phyloP scores from a whole-genome alignment of 2,113 vertebrate species.

The Etheostoma spectabile region DNA sequence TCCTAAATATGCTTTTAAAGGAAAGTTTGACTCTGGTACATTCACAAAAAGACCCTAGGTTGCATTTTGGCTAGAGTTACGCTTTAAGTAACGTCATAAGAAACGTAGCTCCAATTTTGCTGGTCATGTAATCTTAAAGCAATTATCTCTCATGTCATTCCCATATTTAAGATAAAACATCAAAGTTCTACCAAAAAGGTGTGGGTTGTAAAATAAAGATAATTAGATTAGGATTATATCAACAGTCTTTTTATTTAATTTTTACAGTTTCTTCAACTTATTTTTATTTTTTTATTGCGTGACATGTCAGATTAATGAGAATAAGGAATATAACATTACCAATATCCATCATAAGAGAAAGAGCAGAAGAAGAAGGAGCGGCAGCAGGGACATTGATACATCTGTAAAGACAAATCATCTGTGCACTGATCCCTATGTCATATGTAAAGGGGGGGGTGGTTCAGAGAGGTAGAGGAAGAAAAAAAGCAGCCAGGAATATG shows the following conservation, averaged over 20 bases:
- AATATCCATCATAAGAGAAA: background rate
- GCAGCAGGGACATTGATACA: constrained; percentile 1
- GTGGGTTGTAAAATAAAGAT: background rate
- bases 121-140: constrained; percentile 4
- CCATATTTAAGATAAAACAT: background rate
- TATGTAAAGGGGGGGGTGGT: constrained; percentile 63
- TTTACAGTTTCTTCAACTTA: background rate
- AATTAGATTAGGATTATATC: background rate
- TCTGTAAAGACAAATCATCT: constrained; percentile 33
- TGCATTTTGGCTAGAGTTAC: too few species aligned
- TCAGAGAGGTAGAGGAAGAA: constrained; percentile 32
- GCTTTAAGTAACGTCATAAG: background rate
- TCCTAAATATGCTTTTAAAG: too few species aligned
- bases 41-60: too few species aligned
- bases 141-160: background rate
- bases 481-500: constrained; percentile 22
- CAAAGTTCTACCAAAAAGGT: background rate
- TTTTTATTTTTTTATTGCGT: background rate
- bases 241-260: background rate
- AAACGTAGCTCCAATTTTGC: background rate
- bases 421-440: constrained; percentile 35
- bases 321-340: background rate
- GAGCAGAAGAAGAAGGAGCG: background rate
- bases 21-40: too few species aligned
- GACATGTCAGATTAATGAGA: background rate